phyloP scores from a whole-genome alignment of 2,797 vertebrate species.

The Sebastes goodei region DNA sequence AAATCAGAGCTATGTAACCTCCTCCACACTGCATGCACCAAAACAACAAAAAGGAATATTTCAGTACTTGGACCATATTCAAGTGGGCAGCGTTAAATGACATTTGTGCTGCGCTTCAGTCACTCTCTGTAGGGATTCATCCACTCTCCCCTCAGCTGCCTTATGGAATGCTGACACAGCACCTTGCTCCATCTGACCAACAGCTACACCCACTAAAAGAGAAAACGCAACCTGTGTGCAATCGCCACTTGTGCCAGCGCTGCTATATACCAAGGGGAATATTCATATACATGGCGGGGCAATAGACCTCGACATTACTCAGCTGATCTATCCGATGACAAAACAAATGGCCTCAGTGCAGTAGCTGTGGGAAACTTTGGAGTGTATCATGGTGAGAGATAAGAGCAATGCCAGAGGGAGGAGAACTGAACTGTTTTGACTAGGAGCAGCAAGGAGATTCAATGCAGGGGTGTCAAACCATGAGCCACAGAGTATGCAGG shows the following conservation, averaged over 20 bases:
- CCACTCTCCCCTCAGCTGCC: slow-evolving; percentile 69
- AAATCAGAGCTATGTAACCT: not conserved
- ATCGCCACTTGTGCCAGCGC: slow-evolving; percentile 27
- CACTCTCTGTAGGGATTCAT: slow-evolving; percentile 65
- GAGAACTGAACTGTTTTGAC: slow-evolving; percentile 18
- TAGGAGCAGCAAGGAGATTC: not conserved
- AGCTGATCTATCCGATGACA: slow-evolving; percentile 12
- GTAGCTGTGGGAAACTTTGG: not conserved
- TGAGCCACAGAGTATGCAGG: not conserved
- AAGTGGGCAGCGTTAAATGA: slow-evolving; percentile 64
- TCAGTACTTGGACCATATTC: slow-evolving; percentile 50
- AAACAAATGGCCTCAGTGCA: slow-evolving; percentile 1
- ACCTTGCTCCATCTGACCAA: slow-evolving; percentile 73
- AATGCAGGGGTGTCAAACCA: not conserved
- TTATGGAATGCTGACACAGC: slow-evolving; percentile 74
- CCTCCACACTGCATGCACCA: not conserved
- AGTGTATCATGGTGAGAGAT: not conserved
- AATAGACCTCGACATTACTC: not conserved
- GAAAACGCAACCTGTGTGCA: slow-evolving; percentile 58
- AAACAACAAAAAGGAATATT: slow-evolving; percentile 21
- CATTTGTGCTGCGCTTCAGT: slow-evolving; percentile 67
- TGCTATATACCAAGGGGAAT: slow-evolving; percentile 10
- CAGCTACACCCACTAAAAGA: slow-evolving; percentile 51
- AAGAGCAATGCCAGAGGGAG: slow-evolving; percentile 2
- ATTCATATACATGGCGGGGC: not conserved